Conservation (phyloP, 2,888 invertebrate genomes). For the Ectobius pallidus region DNA sequence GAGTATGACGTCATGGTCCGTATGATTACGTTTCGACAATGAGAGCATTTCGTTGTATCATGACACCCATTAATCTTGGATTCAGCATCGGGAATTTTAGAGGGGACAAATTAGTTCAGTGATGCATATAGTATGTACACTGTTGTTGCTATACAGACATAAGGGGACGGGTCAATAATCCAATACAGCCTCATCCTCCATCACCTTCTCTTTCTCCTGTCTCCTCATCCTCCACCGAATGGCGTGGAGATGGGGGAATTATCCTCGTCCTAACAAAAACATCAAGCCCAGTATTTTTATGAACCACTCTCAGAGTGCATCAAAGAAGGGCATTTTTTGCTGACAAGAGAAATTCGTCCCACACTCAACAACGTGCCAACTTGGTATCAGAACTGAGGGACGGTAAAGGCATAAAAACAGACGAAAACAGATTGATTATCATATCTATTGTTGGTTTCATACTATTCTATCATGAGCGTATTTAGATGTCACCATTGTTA, state of each 20-base stretch:
- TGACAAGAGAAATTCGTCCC: background rate
- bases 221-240: background rate
- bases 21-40: background rate
- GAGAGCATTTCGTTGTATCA: background rate
- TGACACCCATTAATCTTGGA: background rate
- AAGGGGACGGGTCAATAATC: conserved; percentile 13
- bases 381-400: too few species aligned
- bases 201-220: background rate
- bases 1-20: background rate
- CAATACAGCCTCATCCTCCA: background rate
- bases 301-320: background rate
- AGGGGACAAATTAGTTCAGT: background rate
- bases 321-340: background rate
- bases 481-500: too few species aligned
- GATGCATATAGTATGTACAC: background rate
- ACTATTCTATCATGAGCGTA: too few species aligned
- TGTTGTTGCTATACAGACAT: background rate
- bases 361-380: too few species aligned
- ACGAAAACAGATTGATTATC: too few species aligned
- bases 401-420: too few species aligned
- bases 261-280: background rate
- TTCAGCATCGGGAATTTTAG: too few species aligned
- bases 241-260: background rate
- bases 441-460: too few species aligned
- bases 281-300: background rate